These are phyloP conservation scores for Linnaemya tessellans DNA, from an alignment of 2,888 invertebrate species.

Conservation along the genomic window DNA sequence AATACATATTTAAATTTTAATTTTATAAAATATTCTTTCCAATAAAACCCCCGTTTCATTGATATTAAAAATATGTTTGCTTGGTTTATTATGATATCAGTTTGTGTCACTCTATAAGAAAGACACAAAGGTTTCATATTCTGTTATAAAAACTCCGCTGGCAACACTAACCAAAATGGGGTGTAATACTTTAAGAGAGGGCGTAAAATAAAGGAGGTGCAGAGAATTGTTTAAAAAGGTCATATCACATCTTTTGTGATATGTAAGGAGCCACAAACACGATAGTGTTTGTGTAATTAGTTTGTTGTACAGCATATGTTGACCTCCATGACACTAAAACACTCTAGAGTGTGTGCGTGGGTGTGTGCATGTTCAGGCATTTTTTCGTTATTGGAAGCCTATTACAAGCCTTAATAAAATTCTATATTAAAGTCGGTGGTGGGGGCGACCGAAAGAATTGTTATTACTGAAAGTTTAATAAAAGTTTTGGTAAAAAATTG, in stretches of 20 bases:
- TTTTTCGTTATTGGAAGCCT: conserved; percentile 19
- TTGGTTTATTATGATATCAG: no score
- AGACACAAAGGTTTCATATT: no score
- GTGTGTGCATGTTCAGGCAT: neutral
- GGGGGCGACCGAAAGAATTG: neutral
- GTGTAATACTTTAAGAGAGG: neutral
- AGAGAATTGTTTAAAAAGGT: neutral
- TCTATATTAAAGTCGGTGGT: neutral
- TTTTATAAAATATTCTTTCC: no score
- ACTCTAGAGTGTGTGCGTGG: no score
- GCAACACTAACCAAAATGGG: neutral
- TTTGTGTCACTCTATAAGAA: no score
- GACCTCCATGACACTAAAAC: conserved; percentile 40
- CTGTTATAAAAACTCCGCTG: neutral
- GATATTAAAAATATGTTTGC: no score
- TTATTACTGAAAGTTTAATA: neutral
- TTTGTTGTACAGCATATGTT: conserved; percentile 59
- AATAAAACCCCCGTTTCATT: no score
- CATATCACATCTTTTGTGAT: conserved; percentile 24
- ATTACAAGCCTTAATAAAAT: conserved; percentile 27
- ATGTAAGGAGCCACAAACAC: neutral
- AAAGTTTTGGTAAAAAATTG: conserved; percentile 1
- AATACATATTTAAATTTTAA: no score
- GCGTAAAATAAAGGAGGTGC: neutral
- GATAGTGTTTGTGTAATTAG: conserved; percentile 37